Evolutionary conservation across 1,140 invertebrate species (phyloP).

Genomic region (Drosophila ficusphila): DNA sequence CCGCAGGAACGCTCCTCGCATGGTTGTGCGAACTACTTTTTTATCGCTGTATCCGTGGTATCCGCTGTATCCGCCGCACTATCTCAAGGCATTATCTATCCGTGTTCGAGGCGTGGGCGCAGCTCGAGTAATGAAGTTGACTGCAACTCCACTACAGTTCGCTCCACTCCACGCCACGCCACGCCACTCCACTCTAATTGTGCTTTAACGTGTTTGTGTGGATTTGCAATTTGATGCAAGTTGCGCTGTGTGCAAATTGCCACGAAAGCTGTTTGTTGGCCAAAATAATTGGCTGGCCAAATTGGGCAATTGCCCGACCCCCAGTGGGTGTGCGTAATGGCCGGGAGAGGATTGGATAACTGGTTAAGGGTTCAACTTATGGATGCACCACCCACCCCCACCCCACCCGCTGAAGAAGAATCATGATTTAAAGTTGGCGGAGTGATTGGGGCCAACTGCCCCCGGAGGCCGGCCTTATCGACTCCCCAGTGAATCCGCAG

Average conservation of each 20-base stretch:
- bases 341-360: constrained; percentile 23
- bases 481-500: constrained; percentile 52
- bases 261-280: constrained; percentile 58
- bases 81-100: constrained; percentile 56
- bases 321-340: constrained; percentile 53
- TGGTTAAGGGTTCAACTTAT: constrained; percentile 41
- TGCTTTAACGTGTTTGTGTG: constrained; percentile 59
- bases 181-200: constrained; percentile 49
- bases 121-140: constrained; percentile 64
- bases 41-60: constrained; percentile 60
- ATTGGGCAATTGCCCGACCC: constrained; percentile 47
- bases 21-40: constrained; percentile 32
- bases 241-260: constrained; percentile 46
- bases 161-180: constrained; percentile 4
- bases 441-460: constrained; percentile 22
- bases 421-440: constrained; percentile 20
- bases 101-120: constrained; percentile 58
- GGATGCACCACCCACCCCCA: neutral
- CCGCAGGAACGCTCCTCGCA: constrained; percentile 39
- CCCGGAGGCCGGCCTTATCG: constrained; percentile 1
- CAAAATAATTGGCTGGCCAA: constrained; percentile 70
- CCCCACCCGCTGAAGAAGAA: neutral
- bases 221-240: constrained; percentile 43
- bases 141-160: constrained; percentile 24
- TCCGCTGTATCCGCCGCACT: constrained; percentile 49